A percentile compares a stretch with the other conserved stretches of the same genome.
Evolutionary conservation across 2,888 invertebrate genomes (phyloP).

Genomic region (Achlya flavicornis): DNA sequence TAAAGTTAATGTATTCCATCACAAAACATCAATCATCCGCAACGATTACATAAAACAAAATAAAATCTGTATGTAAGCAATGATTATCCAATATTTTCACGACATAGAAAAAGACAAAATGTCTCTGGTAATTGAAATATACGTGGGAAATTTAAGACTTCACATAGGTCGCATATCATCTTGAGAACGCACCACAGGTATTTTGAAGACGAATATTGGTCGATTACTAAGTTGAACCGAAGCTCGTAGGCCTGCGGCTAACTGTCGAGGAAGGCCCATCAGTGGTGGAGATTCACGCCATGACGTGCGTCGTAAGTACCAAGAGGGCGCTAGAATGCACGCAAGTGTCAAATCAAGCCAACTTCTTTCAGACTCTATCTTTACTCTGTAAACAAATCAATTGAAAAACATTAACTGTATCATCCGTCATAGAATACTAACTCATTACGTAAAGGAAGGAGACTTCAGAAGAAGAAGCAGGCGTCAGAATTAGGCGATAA

Average conservation of each 20-base stretch:
- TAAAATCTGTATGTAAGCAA: no score
- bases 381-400: constrained; percentile 34
- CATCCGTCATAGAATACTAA: no score
- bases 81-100: not conserved
- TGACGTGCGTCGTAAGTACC: constrained; percentile 72
- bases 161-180: constrained; percentile 39
- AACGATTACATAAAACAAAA: not conserved
- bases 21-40: constrained; percentile 8
- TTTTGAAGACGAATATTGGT: constrained; percentile 59
- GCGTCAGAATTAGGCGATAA: no score
- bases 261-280: constrained; percentile 55
- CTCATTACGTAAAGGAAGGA: no score
- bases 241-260: constrained; percentile 56
- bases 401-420: not conserved
- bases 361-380: constrained; percentile 46
- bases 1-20: constrained; percentile 3
- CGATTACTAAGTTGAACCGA: constrained; percentile 59
- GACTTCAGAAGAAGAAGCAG: no score
- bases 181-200: constrained; percentile 42
- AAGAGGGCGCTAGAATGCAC: constrained; percentile 61
- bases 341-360: constrained; percentile 61
- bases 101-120: not conserved
- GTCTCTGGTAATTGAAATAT: not conserved
- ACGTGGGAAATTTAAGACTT: constrained; percentile 17
- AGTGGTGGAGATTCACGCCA: constrained; percentile 65